phyloP scores from a whole-genome alignment of 2,113 vertebrate species.

The Tapirus terrestris region DNA sequence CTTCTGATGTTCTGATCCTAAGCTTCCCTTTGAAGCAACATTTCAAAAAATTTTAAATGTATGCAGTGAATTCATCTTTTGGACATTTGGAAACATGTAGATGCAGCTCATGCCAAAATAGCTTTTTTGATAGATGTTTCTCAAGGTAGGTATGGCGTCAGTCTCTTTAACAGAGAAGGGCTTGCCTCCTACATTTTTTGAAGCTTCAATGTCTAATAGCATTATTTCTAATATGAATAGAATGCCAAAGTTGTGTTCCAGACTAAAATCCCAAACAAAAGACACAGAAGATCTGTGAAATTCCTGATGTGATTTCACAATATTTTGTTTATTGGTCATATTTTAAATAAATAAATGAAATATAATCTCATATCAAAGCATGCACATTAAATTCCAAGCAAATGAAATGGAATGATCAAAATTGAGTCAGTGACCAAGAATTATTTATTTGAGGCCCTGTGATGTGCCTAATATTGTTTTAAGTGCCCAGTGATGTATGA shows the following conservation, averaged over 20 bases:
- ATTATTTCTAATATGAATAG: background rate
- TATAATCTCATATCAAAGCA: constrained; percentile 50
- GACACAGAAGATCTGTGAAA: constrained; percentile 38
- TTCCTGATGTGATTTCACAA: constrained; percentile 42
- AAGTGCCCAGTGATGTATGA: background rate
- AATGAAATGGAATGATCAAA: constrained; percentile 39
- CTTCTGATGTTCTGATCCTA: background rate
- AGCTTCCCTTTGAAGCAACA: background rate
- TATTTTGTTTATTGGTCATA: constrained; percentile 60
- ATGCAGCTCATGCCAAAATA: background rate
- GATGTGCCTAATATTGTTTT: background rate
- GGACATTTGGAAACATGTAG: background rate
- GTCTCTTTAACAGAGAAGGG: background rate
- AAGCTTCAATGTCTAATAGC: background rate
- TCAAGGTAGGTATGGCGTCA: too few species aligned
- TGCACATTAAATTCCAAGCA: constrained; percentile 54
- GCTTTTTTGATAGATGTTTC: background rate
- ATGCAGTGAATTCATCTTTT: background rate
- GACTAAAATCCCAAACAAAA: constrained; percentile 50
- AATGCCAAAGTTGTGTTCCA: background rate
- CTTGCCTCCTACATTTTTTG: background rate
- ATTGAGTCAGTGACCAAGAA: constrained; percentile 48
- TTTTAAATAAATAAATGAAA: constrained; percentile 65
- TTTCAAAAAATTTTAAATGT: background rate
- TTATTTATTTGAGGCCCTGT: constrained; percentile 20